A percentile compares a stretch with the other conserved stretches of the same genome.
phyloP scores from a whole-genome alignment of 2,797 vertebrate species.

The Benthosema pterotum region DNA sequence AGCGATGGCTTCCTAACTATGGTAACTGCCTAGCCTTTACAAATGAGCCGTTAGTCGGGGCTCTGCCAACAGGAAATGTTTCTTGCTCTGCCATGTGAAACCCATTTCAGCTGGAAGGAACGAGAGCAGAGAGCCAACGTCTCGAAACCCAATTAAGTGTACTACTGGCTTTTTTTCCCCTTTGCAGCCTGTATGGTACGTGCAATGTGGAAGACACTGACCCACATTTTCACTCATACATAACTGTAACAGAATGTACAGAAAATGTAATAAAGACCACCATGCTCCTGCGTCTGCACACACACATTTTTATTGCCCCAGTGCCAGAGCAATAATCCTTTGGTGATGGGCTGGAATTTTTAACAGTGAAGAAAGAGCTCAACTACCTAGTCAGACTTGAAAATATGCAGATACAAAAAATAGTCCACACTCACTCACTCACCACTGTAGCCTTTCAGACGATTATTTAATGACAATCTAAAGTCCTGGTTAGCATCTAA shows the following conservation, averaged over 20 bases:
- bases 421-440: too few species aligned
- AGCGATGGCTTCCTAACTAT: constrained; percentile 41
- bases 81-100: constrained; percentile 74
- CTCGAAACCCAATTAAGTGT: constrained; percentile 79
- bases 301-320: constrained; percentile 24
- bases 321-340: constrained; percentile 20
- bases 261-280: constrained; percentile 45
- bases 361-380: background rate
- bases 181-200: constrained; percentile 31
- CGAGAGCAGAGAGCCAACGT: constrained; percentile 60
- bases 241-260: constrained; percentile 56
- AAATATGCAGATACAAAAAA: too few species aligned
- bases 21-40: constrained; percentile 60
- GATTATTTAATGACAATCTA: too few species aligned
- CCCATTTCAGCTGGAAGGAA: constrained; percentile 72
- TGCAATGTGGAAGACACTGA: constrained; percentile 52
- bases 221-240: constrained; percentile 61
- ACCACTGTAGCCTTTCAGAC: too few species aligned
- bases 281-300: constrained; percentile 13
- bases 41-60: constrained; percentile 60
- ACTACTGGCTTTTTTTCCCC: constrained; percentile 52
- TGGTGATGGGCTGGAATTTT: constrained; percentile 9
- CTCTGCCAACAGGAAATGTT: constrained; percentile 78
- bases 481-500: background rate
- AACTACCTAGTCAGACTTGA: too few species aligned